These are phyloP conservation scores for Drosophila prolongata DNA, from an alignment of 2,888 invertebrate genomes.

Conservation along the genomic window DNA sequence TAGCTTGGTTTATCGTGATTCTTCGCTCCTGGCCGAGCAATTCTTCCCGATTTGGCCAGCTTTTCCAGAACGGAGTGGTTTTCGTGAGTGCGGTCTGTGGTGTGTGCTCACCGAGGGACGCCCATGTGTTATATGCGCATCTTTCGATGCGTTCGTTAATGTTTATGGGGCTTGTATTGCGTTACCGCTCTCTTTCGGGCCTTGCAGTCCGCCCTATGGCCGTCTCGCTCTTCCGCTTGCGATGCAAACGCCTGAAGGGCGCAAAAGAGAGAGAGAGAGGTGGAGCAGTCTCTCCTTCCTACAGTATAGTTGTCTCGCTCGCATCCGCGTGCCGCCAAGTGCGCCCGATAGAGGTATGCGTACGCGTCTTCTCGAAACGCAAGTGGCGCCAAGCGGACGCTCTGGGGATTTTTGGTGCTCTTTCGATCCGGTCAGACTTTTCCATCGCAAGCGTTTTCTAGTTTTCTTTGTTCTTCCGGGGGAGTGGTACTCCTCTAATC, in stretches of 20 bases:
- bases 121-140: conserved; percentile 11
- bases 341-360: conserved; percentile 60
- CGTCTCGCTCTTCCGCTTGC: conserved; percentile 39
- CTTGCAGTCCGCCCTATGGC: conserved; percentile 36
- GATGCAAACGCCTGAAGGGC: conserved; percentile 43
- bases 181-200: conserved; percentile 26
- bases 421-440: conserved; percentile 38
- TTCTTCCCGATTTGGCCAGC: conserved; percentile 4
- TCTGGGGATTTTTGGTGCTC: conserved; percentile 34
- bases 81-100: conserved; percentile 34
- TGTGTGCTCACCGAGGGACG: conserved; percentile 2
- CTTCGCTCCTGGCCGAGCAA: background rate
- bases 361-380: conserved; percentile 52
- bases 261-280: conserved; percentile 38
- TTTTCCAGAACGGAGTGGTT: background rate
- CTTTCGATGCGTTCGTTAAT: conserved; percentile 6
- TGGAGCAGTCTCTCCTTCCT: conserved; percentile 37
- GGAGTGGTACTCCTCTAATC: background rate
- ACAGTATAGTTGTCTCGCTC: conserved; percentile 48
- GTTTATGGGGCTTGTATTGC: conserved; percentile 12
- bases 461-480: background rate
- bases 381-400: conserved; percentile 48
- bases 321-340: conserved; percentile 57
- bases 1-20: background rate
- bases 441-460: conserved; percentile 44